phyloP scores from a whole-genome alignment of 2,888 invertebrate species.

The Adelphocoris suturalis region DNA sequence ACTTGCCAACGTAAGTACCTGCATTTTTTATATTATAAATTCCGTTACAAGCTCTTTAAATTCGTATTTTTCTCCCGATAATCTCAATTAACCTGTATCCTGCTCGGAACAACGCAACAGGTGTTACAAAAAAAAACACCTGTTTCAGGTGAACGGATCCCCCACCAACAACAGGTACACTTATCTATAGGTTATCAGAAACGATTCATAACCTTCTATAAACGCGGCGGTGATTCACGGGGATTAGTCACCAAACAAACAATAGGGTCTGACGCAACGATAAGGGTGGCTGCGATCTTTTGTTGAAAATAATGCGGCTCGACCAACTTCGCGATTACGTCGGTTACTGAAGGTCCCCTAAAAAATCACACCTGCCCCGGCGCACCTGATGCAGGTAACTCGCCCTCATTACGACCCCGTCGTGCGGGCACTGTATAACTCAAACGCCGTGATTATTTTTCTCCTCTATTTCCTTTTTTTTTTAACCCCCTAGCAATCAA shows the following conservation, averaged over 20 bases:
- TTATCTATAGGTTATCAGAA: neutral
- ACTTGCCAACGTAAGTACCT: conserved; percentile 86
- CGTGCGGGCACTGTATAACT: conserved; percentile 57
- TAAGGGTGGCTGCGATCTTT: conserved; percentile 24
- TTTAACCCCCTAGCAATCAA: neutral
- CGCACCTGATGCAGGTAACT: conserved; percentile 16
- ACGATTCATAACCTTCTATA: neutral
- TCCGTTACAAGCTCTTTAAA: neutral
- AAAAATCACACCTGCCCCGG: neutral
- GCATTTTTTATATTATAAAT: neutral
- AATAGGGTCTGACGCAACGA: neutral
- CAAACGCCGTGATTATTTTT: neutral
- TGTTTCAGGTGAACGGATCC: conserved; percentile 23
- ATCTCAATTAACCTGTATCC: neutral
- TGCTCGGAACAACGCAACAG: conserved; percentile 22
- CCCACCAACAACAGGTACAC: neutral
- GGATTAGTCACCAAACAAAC: conserved; percentile 1
- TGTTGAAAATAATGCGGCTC: neutral
- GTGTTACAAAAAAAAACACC: conserved; percentile 35
- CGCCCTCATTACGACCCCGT: conserved; percentile 9
- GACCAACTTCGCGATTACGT: neutral
- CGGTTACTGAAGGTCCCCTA: neutral
- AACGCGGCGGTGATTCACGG: neutral
- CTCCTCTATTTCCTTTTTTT: neutral
- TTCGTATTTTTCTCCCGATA: neutral